These are phyloP conservation scores for Drosophila teissieri DNA, from an alignment of 1,140 invertebrate species.

Conservation along the genomic window DNA sequence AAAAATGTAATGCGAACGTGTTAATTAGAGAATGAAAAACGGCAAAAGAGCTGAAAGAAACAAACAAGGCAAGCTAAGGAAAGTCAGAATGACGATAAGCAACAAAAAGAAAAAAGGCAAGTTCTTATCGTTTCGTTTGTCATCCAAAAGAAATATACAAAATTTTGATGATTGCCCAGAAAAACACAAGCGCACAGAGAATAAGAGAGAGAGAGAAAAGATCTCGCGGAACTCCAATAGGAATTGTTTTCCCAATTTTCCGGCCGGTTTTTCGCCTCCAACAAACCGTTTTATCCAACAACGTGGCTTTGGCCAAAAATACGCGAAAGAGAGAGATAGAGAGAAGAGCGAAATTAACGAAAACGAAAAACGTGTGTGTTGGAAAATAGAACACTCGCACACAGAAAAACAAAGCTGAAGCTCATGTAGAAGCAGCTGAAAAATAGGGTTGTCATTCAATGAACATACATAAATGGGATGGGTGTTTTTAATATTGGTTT, in stretches of 20 bases:
- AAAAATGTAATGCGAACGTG: constrained; percentile 74
- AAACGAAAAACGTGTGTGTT: constrained; percentile 41
- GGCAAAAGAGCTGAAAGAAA: not conserved
- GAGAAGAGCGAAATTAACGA: constrained; percentile 14
- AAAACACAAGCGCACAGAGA: not conserved
- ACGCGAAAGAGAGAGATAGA: constrained; percentile 23
- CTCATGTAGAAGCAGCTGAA: constrained; percentile 60
- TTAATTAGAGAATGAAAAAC: constrained; percentile 54
- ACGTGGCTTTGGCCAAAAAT: constrained; percentile 70
- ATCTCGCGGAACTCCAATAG: constrained; percentile 75
- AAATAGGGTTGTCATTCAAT: constrained; percentile 30
- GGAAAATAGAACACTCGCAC: constrained; percentile 68
- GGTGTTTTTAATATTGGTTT: not conserved
- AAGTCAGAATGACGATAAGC: constrained; percentile 49
- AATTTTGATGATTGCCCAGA: constrained; percentile 31
- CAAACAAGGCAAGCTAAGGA: constrained; percentile 35
- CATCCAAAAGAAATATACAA: constrained; percentile 59
- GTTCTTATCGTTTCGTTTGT: constrained; percentile 70
- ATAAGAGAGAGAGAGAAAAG: constrained; percentile 4
- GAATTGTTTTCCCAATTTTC: constrained; percentile 72
- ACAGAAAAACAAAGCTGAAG: constrained; percentile 33
- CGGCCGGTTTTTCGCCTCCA: constrained; percentile 69
- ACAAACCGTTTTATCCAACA: constrained; percentile 52
- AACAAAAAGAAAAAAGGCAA: constrained; percentile 32
- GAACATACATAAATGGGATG: not conserved